A percentile compares a stretch with the other conserved stretches of the same genome.
Conservation (phyloP, 2,797 vertebrate genomes). For the Channallabes apus region DNA sequence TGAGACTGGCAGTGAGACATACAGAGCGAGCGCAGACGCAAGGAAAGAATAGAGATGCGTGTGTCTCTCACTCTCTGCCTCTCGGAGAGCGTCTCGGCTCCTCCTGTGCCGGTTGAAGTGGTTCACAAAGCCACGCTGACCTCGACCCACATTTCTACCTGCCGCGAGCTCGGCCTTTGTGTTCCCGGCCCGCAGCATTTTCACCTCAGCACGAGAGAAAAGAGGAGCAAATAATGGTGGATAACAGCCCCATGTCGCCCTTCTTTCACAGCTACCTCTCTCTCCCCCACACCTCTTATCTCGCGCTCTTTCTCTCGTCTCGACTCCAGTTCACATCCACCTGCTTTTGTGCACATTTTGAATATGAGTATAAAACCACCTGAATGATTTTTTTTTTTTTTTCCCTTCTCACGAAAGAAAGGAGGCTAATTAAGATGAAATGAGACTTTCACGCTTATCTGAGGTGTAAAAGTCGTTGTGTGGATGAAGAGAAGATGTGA, state of each 20-base stretch:
- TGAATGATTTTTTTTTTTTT: constrained; percentile 5
- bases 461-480: constrained; percentile 23
- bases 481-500: constrained; percentile 1
- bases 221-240: constrained; percentile 50
- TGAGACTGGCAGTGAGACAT: background rate
- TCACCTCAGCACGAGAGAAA: constrained; percentile 44
- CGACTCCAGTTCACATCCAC: constrained; percentile 12
- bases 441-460: constrained; percentile 7
- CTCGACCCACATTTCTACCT: constrained; percentile 21
- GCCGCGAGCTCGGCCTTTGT: constrained; percentile 44
- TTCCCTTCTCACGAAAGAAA: background rate
- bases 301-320: background rate
- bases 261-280: constrained; percentile 5
- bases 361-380: constrained; percentile 31
- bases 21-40: background rate
- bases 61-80: background rate
- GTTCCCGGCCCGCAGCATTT: constrained; percentile 31
- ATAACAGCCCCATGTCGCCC: constrained; percentile 41
- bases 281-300: constrained; percentile 2
- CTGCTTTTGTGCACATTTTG: background rate
- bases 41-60: background rate
- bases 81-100: constrained; percentile 8
- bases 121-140: constrained; percentile 44
- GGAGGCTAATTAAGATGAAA: constrained; percentile 15
- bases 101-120: constrained; percentile 50